Evolutionary conservation across 2,113 vertebrate species (phyloP).

Genomic region (Caranx melampygus): DNA sequence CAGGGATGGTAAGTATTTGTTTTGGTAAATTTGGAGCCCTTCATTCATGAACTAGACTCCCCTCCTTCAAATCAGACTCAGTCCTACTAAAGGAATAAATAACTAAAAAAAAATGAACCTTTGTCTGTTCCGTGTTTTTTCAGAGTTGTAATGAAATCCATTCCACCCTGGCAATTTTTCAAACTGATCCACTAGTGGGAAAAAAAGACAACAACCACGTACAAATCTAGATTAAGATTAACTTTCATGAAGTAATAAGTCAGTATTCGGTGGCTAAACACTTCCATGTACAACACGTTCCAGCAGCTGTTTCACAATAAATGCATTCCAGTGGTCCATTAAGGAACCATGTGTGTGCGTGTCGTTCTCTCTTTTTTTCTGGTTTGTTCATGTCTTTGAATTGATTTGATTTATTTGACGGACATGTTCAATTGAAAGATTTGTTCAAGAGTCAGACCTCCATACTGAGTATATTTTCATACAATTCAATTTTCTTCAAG

Average conservation of each 20-base stretch:
- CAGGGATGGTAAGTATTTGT: not conserved
- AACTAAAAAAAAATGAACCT: constrained; percentile 5
- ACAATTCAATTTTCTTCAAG: constrained; percentile 24
- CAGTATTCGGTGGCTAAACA: constrained; percentile 52
- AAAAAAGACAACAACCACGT: constrained; percentile 13
- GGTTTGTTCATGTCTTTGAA: constrained; percentile 32
- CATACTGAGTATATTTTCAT: constrained; percentile 12
- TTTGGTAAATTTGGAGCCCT: constrained; percentile 26
- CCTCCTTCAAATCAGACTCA: constrained; percentile 34
- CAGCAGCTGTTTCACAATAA: constrained; percentile 46
- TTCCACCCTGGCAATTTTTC: constrained; percentile 53
- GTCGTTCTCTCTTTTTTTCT: not conserved
- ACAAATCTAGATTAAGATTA: constrained; percentile 57
- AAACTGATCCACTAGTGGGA: constrained; percentile 34
- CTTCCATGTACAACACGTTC: constrained; percentile 50
- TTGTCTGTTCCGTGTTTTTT: constrained; percentile 53
- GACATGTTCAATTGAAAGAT: constrained; percentile 34
- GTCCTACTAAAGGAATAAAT: constrained; percentile 11
- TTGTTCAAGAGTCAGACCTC: constrained; percentile 22
- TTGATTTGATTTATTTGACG: constrained; percentile 34
- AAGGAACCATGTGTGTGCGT: not conserved
- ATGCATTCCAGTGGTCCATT: constrained; percentile 35
- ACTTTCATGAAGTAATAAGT: constrained; percentile 55
- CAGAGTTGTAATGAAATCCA: constrained; percentile 56
- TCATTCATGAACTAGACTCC: constrained; percentile 46